Conservation (phyloP, 1,140 invertebrate species). For the Triops longicaudatus region DNA sequence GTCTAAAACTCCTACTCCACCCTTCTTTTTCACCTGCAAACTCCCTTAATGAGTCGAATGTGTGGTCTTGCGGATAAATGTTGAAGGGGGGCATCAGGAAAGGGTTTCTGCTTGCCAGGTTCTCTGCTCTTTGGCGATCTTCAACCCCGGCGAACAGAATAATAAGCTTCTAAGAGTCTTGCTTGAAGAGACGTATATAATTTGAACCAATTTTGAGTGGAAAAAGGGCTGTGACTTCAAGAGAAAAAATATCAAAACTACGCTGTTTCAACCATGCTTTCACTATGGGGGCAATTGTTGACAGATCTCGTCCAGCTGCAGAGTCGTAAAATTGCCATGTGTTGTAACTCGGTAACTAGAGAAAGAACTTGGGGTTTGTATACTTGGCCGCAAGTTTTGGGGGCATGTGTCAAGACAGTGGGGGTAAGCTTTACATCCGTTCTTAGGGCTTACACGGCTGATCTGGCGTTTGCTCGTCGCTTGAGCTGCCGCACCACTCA, state of each 20-base stretch:
- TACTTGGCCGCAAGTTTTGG: neutral
- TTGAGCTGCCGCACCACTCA: neutral
- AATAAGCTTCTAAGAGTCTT: neutral
- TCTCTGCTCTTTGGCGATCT: neutral
- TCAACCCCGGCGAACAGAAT: neutral
- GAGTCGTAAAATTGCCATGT: neutral
- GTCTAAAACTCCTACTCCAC: neutral
- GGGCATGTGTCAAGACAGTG: neutral
- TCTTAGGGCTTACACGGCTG: neutral
- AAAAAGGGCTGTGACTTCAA: neutral
- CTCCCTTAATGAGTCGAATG: neutral
- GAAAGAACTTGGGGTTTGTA: neutral
- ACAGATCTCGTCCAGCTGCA: neutral
- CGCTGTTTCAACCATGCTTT: neutral
- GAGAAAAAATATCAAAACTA: neutral
- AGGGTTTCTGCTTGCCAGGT: neutral
- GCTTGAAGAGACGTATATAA: neutral
- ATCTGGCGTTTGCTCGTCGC: neutral
- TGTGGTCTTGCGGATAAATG: neutral
- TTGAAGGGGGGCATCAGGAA: neutral
- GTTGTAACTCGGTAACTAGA: too few species aligned
- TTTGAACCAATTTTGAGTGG: neutral
- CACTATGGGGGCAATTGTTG: neutral
- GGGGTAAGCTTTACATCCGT: neutral
- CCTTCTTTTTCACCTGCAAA: constrained; percentile 10